Evolutionary conservation across 2,888 invertebrate species (phyloP).

Genomic region (Clistopyga incitator): DNA sequence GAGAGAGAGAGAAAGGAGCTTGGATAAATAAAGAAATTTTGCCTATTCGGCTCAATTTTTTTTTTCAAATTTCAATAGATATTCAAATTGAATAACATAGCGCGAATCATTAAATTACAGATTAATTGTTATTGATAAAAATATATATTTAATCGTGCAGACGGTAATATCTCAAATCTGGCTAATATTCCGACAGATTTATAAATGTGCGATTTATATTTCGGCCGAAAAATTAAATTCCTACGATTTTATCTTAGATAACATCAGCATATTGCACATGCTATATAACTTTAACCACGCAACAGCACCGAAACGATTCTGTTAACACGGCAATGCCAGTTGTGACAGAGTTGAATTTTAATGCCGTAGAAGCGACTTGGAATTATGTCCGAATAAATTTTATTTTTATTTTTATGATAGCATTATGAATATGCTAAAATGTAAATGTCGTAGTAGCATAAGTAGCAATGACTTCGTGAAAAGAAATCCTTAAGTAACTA

Average conservation of each 20-base stretch:
- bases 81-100: too few relatives aligned
- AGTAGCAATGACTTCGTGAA: background rate
- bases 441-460: background rate
- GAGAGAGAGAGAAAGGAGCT: background rate
- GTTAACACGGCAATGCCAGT: background rate
- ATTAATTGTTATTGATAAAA: background rate
- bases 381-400: background rate
- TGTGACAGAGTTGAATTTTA: background rate
- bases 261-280: background rate
- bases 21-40: background rate
- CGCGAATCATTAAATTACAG: too few relatives aligned
- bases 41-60: background rate
- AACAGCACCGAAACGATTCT: background rate
- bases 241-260: background rate
- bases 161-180: background rate
- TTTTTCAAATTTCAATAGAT: background rate
- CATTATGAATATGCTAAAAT: background rate
- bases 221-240: background rate
- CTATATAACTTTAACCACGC: background rate
- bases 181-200: background rate
- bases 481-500: background rate
- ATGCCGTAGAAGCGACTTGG: background rate
- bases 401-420: background rate
- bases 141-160: background rate
- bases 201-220: background rate